A percentile compares a stretch with the other conserved stretches of the same genome.
Evolutionary conservation across 2,797 vertebrate genomes (phyloP).

Genomic region (Scyliorhinus canicula): DNA sequence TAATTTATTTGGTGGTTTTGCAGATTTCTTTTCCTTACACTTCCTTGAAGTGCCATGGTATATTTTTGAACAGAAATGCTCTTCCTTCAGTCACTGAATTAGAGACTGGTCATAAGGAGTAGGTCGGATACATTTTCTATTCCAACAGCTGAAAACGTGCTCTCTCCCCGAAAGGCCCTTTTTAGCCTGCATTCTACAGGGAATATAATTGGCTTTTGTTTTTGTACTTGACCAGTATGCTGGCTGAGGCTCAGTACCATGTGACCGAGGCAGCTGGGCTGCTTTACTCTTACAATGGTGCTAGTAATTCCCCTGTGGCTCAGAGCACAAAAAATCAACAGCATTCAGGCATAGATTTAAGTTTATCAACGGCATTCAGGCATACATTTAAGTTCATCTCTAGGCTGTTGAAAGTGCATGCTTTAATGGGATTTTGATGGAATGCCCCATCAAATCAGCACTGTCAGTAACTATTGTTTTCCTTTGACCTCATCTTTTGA

Average conservation of each 20-base stretch:
- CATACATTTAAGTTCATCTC: too few species aligned
- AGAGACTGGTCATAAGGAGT: background rate
- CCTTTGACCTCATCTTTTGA: background rate
- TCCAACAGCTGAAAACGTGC: background rate
- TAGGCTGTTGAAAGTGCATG: background rate
- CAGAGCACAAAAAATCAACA: background rate
- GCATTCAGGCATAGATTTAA: background rate
- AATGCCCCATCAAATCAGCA: background rate
- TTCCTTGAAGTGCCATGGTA: background rate
- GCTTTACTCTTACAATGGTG: background rate
- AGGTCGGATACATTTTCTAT: background rate
- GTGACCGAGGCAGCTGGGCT: background rate
- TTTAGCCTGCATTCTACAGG: background rate
- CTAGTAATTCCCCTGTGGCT: background rate
- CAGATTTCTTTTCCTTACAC: background rate
- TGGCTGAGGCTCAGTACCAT: background rate
- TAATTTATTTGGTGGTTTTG: background rate
- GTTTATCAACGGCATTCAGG: conserved; percentile 7
- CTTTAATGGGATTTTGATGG: conserved; percentile 13
- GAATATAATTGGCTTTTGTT: background rate
- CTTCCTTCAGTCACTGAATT: background rate
- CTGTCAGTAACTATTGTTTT: background rate
- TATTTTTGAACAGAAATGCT: background rate
- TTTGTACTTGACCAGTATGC: background rate
- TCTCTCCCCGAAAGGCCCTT: background rate